phyloP scores from a whole-genome alignment of 1,140 invertebrate genomes.

The Cydia splendana region DNA sequence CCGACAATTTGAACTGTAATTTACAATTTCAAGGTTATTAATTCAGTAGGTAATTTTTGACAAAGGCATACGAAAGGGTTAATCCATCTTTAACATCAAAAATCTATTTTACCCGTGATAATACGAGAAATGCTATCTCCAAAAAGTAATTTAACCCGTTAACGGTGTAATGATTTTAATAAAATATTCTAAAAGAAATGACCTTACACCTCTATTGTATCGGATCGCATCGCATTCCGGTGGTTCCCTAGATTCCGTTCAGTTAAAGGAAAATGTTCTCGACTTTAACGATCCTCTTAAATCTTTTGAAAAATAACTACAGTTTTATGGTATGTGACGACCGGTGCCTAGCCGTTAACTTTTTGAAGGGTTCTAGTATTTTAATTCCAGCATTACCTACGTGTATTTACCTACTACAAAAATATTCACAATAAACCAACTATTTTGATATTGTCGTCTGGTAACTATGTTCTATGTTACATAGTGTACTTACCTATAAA shows the following conservation, averaged over 20 bases:
- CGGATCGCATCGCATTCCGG: background rate
- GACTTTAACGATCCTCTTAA: constrained; percentile 2
- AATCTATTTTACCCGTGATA: background rate
- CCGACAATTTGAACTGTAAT: no score
- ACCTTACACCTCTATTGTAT: constrained; percentile 30
- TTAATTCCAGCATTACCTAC: background rate
- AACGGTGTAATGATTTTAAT: constrained; percentile 16
- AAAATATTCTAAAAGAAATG: constrained; percentile 21
- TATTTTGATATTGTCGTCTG: no score
- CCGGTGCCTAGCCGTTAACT: background rate
- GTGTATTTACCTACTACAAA: background rate
- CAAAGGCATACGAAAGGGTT: no score
- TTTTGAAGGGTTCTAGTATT: background rate
- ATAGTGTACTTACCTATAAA: no score
- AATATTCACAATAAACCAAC: no score
- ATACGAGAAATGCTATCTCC: constrained; percentile 1
- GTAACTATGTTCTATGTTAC: no score
- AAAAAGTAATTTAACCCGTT: background rate
- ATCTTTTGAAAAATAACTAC: background rate
- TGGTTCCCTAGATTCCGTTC: constrained; percentile 13
- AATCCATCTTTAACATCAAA: background rate
- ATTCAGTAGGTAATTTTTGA: no score
- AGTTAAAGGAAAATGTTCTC: background rate
- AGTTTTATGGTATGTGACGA: background rate
- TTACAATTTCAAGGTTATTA: no score